Conservation (phyloP, 2,797 vertebrate species). For the Darevskia nairensis region DNA sequence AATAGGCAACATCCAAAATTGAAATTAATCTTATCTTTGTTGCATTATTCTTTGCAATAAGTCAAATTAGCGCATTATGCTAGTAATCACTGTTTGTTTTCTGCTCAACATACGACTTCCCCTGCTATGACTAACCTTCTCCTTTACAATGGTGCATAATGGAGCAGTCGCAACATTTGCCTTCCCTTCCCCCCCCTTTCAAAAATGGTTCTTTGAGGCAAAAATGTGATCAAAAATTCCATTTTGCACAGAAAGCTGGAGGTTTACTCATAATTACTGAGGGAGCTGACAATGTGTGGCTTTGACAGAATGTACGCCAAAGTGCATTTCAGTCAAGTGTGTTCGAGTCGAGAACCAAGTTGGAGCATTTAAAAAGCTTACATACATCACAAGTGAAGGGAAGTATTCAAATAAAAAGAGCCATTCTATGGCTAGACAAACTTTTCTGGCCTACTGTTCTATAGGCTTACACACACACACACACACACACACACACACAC, state of each 20-base stretch:
- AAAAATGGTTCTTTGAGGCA: slow-evolving; percentile 27
- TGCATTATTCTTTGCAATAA: slow-evolving; percentile 41
- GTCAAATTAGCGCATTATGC: slow-evolving; percentile 53
- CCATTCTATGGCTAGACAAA: neutral
- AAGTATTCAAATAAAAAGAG: neutral
- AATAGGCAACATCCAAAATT: slow-evolving; percentile 1
- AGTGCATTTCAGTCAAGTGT: neutral
- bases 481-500: too few relatives aligned
- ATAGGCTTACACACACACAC: too few relatives aligned
- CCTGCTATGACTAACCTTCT: neutral
- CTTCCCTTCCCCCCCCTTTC: neutral
- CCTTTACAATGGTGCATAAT: slow-evolving; percentile 34
- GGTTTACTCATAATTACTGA: slow-evolving; percentile 19
- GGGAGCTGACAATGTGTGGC: neutral
- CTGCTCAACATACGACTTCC: slow-evolving; percentile 18
- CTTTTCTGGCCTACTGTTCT: neutral
- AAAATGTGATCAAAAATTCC: slow-evolving; percentile 32
- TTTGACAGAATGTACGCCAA: neutral
- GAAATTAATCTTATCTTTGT: slow-evolving; percentile 53
- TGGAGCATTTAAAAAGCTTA: neutral
- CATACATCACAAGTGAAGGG: neutral
- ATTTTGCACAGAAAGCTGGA: slow-evolving; percentile 26
- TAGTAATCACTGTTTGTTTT: slow-evolving; percentile 33
- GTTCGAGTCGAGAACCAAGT: neutral
- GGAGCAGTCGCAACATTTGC: slow-evolving; percentile 37